Percentiles rank a stretch among this genome's conserved stretches.
Evolutionary conservation across 2,797 vertebrate species (phyloP).

Genomic region (Manis pentadactyla): DNA sequence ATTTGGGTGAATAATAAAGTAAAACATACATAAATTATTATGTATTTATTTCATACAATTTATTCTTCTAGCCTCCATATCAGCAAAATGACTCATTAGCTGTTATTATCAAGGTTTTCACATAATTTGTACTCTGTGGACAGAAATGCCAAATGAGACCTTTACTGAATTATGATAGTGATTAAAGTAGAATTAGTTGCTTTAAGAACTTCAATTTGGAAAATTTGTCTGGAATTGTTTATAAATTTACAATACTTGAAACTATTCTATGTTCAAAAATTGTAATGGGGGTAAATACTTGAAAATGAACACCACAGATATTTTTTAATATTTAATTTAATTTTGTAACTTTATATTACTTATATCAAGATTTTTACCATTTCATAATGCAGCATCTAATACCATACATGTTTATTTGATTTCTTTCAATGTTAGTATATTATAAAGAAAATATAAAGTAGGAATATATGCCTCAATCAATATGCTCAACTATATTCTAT

Average conservation of each 20-base stretch:
- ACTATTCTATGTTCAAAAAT: background rate
- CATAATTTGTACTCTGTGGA: background rate
- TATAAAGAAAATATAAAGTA: background rate
- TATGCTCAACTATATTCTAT: background rate
- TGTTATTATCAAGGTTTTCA: conserved; percentile 14
- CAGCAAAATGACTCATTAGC: background rate
- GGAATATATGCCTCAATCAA: background rate
- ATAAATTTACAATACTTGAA: background rate
- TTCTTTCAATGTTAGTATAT: background rate
- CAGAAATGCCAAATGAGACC: background rate
- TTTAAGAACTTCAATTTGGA: background rate
- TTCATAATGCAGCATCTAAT: background rate
- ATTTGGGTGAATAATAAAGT: background rate
- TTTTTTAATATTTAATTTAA: background rate
- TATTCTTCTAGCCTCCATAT: background rate
- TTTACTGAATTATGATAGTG: background rate
- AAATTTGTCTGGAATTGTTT: background rate
- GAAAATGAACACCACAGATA: background rate
- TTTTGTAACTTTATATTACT: conserved; percentile 1
- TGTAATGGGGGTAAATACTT: background rate
- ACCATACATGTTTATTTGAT: background rate
- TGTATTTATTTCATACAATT: background rate
- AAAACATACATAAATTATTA: conserved; percentile 9
- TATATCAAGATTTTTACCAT: background rate
- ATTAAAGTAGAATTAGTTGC: background rate